Percentiles rank a stretch among this genome's conserved stretches.
Conservation (phyloP, 2,113 vertebrate genomes). For the Alexandromys fortis region DNA sequence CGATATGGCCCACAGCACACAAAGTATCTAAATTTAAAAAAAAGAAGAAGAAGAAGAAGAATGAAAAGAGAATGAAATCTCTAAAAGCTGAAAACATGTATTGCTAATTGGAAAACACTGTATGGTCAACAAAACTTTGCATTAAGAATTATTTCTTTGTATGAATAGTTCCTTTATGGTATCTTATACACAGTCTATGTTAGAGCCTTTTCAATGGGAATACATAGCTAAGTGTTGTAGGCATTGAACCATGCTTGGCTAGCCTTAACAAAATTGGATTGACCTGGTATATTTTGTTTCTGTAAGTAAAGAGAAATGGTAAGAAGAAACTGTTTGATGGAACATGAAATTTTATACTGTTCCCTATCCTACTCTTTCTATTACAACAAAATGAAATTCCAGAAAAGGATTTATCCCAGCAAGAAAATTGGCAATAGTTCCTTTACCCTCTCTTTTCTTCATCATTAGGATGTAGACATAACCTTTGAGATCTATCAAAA, state of each 20-base stretch:
- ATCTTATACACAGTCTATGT: not conserved
- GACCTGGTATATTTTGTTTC: not conserved
- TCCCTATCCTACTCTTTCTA: not conserved
- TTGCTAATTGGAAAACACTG: not conserved
- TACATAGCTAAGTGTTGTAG: not conserved
- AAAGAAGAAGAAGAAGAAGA: not conserved
- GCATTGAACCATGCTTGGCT: not conserved
- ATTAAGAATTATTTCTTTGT: not conserved
- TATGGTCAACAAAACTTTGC: not conserved
- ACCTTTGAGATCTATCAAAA: not conserved
- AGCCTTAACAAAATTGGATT: not conserved
- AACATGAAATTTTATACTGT: not conserved
- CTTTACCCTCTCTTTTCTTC: not conserved
- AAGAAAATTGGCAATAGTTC: not conserved
- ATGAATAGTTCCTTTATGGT: not conserved
- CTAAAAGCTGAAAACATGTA: not conserved
- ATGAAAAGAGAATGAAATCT: not conserved
- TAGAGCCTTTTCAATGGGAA: not conserved
- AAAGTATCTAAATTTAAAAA: not conserved
- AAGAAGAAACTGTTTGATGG: not conserved
- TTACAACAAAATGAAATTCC: not conserved
- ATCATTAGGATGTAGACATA: not conserved
- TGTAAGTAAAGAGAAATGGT: not conserved
- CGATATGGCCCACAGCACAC: not conserved
- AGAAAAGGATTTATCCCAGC: not conserved